A percentile compares a stretch with the other conserved stretches of the same genome.
These are phyloP conservation scores for Beaufortia kweichowensis DNA, from an alignment of 2,113 vertebrate species.

Conservation along the genomic window DNA sequence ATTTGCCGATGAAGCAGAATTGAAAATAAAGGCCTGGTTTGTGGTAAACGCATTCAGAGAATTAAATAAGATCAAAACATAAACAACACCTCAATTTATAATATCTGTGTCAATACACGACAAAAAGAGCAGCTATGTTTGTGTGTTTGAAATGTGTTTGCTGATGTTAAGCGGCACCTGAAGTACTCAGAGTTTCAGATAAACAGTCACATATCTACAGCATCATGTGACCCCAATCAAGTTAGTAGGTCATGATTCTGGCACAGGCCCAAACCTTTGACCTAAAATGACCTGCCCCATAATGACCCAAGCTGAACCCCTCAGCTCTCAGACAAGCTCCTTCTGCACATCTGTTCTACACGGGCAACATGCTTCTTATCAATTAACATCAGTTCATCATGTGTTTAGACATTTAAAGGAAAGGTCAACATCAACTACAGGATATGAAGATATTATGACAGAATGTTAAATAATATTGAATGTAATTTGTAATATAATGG, in stretches of 20 bases:
- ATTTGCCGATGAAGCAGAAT: too few relatives aligned
- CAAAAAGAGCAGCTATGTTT: background rate
- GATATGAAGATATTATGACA: background rate
- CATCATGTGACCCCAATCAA: background rate
- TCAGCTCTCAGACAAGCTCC: background rate
- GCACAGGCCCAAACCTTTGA: background rate
- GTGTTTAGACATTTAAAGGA: background rate
- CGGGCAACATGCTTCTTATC: background rate
- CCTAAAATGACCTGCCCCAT: background rate
- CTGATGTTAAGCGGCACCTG: background rate
- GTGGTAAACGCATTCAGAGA: too few relatives aligned
- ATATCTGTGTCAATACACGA: background rate
- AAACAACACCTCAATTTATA: background rate
- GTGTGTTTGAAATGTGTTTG: background rate
- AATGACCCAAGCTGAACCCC: background rate
- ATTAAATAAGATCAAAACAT: background rate
- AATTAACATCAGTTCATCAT: background rate
- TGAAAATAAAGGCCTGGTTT: background rate
- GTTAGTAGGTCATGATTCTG: slow-evolving; percentile 4
- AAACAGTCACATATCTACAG: background rate
- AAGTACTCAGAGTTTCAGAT: background rate
- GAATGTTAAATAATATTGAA: too few relatives aligned
- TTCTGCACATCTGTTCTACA: background rate
- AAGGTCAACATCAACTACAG: slow-evolving; percentile 14
- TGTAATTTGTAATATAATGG: background rate